Evolutionary conservation across 2,113 vertebrate species (phyloP), one percentile per base, ranked within the genome.

Genomic region (Pteronura brasiliensis): DNA sequence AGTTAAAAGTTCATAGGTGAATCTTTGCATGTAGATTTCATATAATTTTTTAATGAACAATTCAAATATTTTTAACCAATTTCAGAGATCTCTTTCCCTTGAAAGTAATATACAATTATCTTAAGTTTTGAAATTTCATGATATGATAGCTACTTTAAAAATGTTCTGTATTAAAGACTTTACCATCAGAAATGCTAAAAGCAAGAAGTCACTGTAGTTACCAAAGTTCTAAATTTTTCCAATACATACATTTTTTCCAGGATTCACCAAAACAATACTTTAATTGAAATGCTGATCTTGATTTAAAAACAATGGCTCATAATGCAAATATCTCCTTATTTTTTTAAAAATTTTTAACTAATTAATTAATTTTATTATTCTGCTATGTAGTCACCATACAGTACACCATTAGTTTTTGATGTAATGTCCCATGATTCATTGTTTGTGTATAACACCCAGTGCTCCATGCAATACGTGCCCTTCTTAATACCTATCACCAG

Each of bases 1-100:
- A 34, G 63, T 34, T 67, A 67, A 67, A 65, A 67, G 2, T 67
- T 34, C 63, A 34, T 34, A 34, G 63, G 34, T 67, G 63, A 67
- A 67, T 17, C 63, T 65, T 14, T 85, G 71, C 55, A 79, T 88
- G 79, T 15, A 97, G 96, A 98, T 97, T 90, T 97, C 84, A 65
- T 93, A 96, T 96, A 96, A 96, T 90, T 97, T 97, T 98, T 96
- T 96, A 92, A 93, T 97, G 98, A 98, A 98, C 98, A 96, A 98
- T 96, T 98, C 85, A 98, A 96, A 98, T 96, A 97, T 97, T 97
- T 95, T 98, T 98, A 93, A 98, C 98, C 93, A 97, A 96, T 7
- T 95, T 90, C 74, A 97, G 95, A 90, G 67, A 97, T 93, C 31
- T 69, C 39, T 80, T 96, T 55, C 36, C 47, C 21, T 82, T 91